phyloP scores from a whole-genome alignment of 2,113 vertebrate species.

The Struthidea cinerea region DNA sequence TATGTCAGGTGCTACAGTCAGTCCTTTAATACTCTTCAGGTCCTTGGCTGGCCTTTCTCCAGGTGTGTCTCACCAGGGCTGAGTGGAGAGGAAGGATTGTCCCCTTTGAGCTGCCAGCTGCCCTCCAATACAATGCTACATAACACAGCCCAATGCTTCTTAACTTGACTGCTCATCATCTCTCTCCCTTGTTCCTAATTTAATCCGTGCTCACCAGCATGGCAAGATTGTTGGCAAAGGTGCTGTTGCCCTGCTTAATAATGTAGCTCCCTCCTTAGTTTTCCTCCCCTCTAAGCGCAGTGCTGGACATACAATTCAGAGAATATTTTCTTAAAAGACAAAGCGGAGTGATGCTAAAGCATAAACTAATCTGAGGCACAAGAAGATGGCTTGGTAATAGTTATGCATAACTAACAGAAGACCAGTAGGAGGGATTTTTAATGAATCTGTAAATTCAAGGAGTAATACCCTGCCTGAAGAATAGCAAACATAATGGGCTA shows the following conservation, averaged over 20 bases:
- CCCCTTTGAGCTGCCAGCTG: not conserved
- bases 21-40: not conserved
- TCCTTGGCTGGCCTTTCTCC: not conserved
- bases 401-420: not conserved
- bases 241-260: not conserved
- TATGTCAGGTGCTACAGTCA: not conserved
- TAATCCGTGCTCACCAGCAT: not conserved
- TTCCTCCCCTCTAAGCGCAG: not conserved
- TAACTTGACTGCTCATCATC: not conserved
- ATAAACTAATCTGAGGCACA: not conserved
- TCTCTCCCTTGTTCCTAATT: not conserved
- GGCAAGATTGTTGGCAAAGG: not conserved
- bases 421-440: slow-evolving; percentile 8
- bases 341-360: not conserved
- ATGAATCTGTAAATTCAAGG: not conserved
- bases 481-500: not conserved
- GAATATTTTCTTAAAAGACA: not conserved
- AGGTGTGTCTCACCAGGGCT: not conserved
- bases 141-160: not conserved
- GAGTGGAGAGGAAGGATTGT: not conserved
- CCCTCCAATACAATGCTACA: accelerated
- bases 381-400: not conserved
- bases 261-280: not conserved
- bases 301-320: not conserved
- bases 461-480: not conserved